Evolutionary conservation across 2,113 vertebrate species (phyloP).

Genomic region (Poecile atricapillus): DNA sequence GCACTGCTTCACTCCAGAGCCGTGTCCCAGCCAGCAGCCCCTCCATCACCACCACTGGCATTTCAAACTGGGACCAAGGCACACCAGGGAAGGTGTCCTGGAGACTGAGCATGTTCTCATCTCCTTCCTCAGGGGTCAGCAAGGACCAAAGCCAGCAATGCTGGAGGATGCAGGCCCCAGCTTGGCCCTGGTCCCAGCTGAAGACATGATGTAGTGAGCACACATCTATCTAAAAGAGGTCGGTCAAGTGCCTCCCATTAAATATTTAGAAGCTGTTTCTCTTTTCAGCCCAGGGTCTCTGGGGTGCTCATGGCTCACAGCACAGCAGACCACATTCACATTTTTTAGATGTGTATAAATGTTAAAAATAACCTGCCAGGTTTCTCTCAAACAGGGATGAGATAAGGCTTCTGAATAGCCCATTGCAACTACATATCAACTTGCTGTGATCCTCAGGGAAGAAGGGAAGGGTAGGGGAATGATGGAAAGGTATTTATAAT

Average conservation of each 20-base stretch:
- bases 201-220: background rate
- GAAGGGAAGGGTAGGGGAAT: background rate
- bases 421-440: background rate
- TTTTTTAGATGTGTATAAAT: background rate
- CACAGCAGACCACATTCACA: background rate
- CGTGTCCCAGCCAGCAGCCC: fast-evolving
- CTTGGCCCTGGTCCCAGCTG: background rate
- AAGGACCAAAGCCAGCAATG: background rate
- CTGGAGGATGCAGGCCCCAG: background rate
- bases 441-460: background rate
- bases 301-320: background rate
- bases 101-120: background rate
- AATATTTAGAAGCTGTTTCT: slow-evolving; percentile 50
- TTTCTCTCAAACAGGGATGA: slow-evolving; percentile 10
- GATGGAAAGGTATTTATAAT: background rate
- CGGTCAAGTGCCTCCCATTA: slow-evolving; percentile 15
- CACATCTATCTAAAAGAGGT: background rate
- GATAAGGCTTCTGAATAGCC: slow-evolving; percentile 6
- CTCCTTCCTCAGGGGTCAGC: background rate
- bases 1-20: too few relatives aligned
- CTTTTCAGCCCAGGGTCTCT: background rate
- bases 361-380: slow-evolving; percentile 13
- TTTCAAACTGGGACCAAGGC: background rate
- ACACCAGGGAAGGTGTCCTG: background rate
- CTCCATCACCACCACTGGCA: background rate